Conservation (phyloP, 35 echinoderm and acorn worm species). For the Holothuria glaberrima region DNA sequence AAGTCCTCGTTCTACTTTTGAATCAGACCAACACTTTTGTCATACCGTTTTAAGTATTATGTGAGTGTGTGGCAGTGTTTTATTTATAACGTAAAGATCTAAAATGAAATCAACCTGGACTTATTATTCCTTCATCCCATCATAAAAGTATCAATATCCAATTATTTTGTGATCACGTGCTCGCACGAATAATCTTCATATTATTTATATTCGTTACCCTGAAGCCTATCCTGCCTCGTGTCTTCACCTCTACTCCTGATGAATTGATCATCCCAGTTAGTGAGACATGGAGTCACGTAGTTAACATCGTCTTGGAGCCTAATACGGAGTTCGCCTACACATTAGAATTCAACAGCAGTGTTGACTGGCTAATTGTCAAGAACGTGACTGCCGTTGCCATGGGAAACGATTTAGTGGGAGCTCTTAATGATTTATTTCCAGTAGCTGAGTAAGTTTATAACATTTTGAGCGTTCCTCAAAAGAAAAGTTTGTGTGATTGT, state of each 20-base stretch:
- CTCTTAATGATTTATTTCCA: background rate
- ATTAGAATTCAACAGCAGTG: background rate
- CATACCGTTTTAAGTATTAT: too few species aligned
- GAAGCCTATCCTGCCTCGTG: background rate
- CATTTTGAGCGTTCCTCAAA: background rate
- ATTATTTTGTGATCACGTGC: too few species aligned
- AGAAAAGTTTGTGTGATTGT: too few species aligned
- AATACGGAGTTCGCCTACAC: slow-evolving; percentile 9
- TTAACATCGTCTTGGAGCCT: background rate
- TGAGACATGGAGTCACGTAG: background rate
- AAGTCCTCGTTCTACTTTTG: too few species aligned
- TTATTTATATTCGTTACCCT: background rate
- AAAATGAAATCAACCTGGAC: too few species aligned
- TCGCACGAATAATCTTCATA: too few species aligned
- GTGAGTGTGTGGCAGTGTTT: too few species aligned
- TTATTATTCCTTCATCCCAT: too few species aligned
- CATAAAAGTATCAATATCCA: too few species aligned
- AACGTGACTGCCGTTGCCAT: background rate
- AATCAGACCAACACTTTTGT: too few species aligned
- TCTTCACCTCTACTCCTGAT: background rate
- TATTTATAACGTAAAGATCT: too few species aligned
- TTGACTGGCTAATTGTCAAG: slow-evolving; percentile 8
- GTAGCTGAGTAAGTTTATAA: background rate
- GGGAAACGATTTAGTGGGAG: slow-evolving; percentile 14
- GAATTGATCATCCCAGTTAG: background rate